phyloP scores from a whole-genome alignment of 2,797 vertebrate genomes.

The Notamacropus eugenii region DNA sequence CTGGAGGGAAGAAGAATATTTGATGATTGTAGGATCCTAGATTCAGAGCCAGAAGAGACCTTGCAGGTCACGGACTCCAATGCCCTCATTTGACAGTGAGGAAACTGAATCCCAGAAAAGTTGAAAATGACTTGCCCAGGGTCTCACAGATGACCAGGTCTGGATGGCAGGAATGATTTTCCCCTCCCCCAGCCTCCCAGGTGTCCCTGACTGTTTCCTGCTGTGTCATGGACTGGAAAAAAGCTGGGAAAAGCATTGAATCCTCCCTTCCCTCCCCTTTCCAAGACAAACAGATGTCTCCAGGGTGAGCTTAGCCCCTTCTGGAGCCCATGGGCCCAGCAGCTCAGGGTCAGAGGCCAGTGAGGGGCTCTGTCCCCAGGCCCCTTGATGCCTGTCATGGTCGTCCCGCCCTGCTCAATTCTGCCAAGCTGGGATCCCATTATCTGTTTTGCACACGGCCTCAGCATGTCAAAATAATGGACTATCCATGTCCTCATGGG shows the following conservation, averaged over 20 bases:
- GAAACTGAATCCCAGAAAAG: not conserved
- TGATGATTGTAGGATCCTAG: not conserved
- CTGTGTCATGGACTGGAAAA: not conserved
- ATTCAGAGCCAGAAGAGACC: not conserved
- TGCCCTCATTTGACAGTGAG: not conserved
- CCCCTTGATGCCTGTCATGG: accelerated
- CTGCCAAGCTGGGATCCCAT: not conserved
- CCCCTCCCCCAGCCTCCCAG: not conserved
- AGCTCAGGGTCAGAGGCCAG: not conserved
- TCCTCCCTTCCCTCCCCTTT: not conserved
- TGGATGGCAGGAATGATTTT: not conserved
- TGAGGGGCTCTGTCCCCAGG: not conserved
- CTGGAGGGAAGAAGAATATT: not conserved
- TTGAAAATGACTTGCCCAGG: not conserved
- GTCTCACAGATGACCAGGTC: not conserved
- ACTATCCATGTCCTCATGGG: slow-evolving; percentile 75
- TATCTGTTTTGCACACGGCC: slow-evolving; percentile 67
- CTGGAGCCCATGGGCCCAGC: not conserved
- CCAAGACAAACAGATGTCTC: not conserved
- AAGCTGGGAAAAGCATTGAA: not conserved
- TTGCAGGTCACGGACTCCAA: not conserved
- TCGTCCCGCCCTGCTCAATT: not conserved
- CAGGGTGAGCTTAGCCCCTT: not conserved
- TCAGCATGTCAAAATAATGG: slow-evolving; percentile 80
- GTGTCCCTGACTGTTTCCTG: not conserved